These are phyloP conservation scores for Polydrusus pterygomalis DNA, from an alignment of 2,888 invertebrate genomes.

Conservation along the genomic window DNA sequence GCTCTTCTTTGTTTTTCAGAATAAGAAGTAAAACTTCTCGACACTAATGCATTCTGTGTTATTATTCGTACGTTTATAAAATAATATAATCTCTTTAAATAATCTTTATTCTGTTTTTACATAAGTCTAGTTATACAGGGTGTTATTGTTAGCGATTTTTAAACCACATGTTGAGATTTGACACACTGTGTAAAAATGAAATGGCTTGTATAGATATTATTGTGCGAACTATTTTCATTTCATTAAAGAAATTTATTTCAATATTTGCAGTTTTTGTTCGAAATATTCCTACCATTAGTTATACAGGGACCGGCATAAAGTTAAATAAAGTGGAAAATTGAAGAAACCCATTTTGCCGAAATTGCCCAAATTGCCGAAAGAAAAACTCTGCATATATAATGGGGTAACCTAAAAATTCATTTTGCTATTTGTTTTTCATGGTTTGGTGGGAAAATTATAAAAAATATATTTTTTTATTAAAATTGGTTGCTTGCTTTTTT, in stretches of 20 bases:
- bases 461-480: too few species aligned
- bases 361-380: too few species aligned
- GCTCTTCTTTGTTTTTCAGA: conserved; percentile 55
- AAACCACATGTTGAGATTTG: conserved; percentile 1
- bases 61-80: conserved; percentile 12
- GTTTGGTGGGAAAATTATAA: too few species aligned
- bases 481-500: too few species aligned
- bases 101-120: conserved; percentile 10
- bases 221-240: background rate
- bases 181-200: background rate
- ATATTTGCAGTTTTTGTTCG: background rate
- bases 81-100: background rate
- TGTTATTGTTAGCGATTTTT: conserved; percentile 1
- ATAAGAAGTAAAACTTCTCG: conserved; percentile 58
- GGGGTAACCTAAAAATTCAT: too few species aligned
- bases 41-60: conserved; percentile 14
- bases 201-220: background rate
- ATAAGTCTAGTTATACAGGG: conserved; percentile 6
- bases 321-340: too few species aligned
- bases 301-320: too few species aligned
- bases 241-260: conserved; percentile 4
- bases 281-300: too few species aligned
- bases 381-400: too few species aligned
- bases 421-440: too few species aligned
- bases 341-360: too few species aligned